Evolutionary conservation across 2,888 invertebrate genomes (phyloP).

Genomic region (Lithophane leautieri): DNA sequence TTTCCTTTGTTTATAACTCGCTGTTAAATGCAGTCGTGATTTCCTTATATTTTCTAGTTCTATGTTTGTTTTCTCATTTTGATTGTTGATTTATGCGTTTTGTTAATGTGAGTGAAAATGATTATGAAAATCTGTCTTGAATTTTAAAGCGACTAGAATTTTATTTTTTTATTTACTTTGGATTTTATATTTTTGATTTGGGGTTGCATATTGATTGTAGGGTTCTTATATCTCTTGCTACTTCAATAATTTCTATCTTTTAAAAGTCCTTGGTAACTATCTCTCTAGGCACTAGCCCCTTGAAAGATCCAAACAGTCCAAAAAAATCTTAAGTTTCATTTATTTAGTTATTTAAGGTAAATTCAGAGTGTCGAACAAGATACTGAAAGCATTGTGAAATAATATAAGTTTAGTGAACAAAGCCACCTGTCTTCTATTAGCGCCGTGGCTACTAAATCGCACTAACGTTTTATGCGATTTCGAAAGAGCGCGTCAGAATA

Average conservation of each 20-base stretch:
- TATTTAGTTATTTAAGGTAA: too few species aligned
- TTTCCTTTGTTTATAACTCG: slow-evolving; percentile 62
- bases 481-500: slow-evolving; percentile 67
- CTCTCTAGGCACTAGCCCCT: too few species aligned
- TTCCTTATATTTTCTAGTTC: slow-evolving; percentile 49
- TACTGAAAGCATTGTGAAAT: slow-evolving; percentile 20
- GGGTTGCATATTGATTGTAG: background rate
- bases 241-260: too few species aligned
- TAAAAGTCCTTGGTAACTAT: too few species aligned
- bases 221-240: too few species aligned
- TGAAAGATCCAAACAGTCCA: too few species aligned
- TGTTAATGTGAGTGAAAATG: slow-evolving; percentile 2
- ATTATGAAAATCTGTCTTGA: slow-evolving; percentile 19
- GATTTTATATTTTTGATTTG: slow-evolving; percentile 1
- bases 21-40: slow-evolving; percentile 53
- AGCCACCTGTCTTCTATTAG: slow-evolving; percentile 43
- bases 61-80: slow-evolving; percentile 35
- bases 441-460: slow-evolving; percentile 62
- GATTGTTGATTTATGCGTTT: slow-evolving; percentile 38
- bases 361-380: background rate
- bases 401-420: slow-evolving; percentile 14
- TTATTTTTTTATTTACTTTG: slow-evolving; percentile 4
- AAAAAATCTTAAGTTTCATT: too few species aligned
- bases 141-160: slow-evolving; percentile 2
- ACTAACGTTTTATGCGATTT: slow-evolving; percentile 68